Conservation (phyloP, 2,888 invertebrate species). For the Catocala sponsa region DNA sequence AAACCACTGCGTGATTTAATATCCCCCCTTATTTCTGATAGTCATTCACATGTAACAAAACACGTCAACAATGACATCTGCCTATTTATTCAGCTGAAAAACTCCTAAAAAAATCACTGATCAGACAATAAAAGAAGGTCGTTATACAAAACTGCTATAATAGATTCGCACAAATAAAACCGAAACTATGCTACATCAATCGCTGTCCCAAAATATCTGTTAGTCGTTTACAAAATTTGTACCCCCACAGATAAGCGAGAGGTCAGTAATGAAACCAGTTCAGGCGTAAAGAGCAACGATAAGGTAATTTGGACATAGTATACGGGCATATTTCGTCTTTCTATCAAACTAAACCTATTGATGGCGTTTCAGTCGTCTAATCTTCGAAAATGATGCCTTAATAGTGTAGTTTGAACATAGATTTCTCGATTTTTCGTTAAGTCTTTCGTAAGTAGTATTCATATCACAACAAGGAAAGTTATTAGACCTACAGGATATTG, state of each 20-base stretch:
- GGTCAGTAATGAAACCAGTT: conserved; percentile 67
- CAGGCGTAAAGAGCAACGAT: conserved; percentile 65
- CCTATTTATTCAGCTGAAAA: too few relatives aligned
- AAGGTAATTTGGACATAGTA: conserved; percentile 54
- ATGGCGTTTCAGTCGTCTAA: conserved; percentile 22
- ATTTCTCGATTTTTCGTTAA: too few relatives aligned
- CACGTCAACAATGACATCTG: too few relatives aligned
- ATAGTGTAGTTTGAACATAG: not conserved
- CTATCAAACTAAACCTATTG: conserved; percentile 38
- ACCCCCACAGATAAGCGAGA: conserved; percentile 58
- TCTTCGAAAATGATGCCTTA: conserved; percentile 15
- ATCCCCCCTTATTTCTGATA: too few relatives aligned
- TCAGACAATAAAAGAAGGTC: not conserved
- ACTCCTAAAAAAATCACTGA: not conserved
- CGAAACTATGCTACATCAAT: conserved; percentile 49
- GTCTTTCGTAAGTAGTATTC: too few relatives aligned
- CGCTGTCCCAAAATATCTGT: conserved; percentile 57
- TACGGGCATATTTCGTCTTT: conserved; percentile 41
- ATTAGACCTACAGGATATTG: too few relatives aligned
- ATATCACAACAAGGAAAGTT: too few relatives aligned
- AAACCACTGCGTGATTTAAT: too few relatives aligned
- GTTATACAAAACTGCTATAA: conserved; percentile 1
- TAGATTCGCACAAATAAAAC: conserved; percentile 8
- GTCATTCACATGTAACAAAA: too few relatives aligned
- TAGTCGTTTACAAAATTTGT: conserved; percentile 64